Evolutionary conservation across 2,888 invertebrate genomes (phyloP).

Genomic region (Lydus trimaculatus): DNA sequence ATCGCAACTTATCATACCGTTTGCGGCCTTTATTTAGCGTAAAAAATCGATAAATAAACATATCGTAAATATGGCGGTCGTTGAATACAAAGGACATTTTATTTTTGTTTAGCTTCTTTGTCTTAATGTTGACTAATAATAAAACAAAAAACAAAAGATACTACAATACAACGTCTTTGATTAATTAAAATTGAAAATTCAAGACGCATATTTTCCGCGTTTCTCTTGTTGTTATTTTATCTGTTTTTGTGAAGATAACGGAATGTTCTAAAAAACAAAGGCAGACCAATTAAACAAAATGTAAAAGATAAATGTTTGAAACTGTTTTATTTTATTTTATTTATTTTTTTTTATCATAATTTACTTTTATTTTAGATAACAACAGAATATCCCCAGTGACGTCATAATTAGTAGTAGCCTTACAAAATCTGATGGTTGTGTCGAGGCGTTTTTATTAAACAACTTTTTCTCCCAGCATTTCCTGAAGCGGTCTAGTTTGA

Average conservation of each 20-base stretch:
- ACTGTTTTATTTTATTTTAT: neutral
- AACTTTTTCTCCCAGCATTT: slow-evolving; percentile 8
- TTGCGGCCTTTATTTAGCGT: slow-evolving; percentile 21
- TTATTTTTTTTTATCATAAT: slow-evolving; percentile 19
- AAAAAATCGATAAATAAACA: slow-evolving; percentile 30
- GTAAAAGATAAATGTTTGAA: slow-evolving; percentile 22
- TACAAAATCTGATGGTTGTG: slow-evolving; percentile 20
- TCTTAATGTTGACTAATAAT: neutral
- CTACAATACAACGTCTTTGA: neutral
- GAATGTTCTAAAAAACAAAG: slow-evolving; percentile 15
- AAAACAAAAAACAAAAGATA: neutral
- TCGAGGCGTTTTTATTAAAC: slow-evolving; percentile 17
- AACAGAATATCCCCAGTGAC: slow-evolving; percentile 19
- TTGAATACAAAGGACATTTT: neutral
- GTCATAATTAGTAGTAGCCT: slow-evolving; percentile 27
- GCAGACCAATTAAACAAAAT: slow-evolving; percentile 26
- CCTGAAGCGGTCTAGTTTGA: slow-evolving; percentile 3
- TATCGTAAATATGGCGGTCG: slow-evolving; percentile 20
- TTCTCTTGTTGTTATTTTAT: neutral
- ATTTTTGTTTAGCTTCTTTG: neutral
- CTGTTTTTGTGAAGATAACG: slow-evolving; percentile 7
- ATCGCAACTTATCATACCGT: slow-evolving; percentile 29
- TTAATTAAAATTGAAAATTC: slow-evolving; percentile 4
- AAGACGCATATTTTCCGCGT: neutral
- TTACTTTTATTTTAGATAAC: slow-evolving; percentile 13